phyloP scores from a whole-genome alignment of 2,888 invertebrate species.

The Drosophila seclusa region DNA sequence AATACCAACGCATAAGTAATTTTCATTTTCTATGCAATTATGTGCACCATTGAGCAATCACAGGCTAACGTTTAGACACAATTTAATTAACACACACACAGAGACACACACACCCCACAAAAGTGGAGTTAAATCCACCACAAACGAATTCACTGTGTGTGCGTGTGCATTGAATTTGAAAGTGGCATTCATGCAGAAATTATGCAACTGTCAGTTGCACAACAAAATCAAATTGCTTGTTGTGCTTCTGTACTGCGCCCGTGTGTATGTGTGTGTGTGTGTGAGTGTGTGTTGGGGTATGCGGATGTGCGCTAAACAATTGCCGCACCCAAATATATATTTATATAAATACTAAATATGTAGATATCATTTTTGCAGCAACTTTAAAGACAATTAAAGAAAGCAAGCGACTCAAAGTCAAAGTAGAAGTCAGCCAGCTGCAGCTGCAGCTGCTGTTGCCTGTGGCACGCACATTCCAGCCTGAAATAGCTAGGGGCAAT shows the following conservation, averaged over 20 bases:
- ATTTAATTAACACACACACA: constrained; percentile 71
- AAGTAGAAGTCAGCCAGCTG: constrained; percentile 60
- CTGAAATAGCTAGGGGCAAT: constrained; percentile 66
- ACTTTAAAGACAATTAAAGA: constrained; percentile 49
- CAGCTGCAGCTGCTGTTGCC: constrained; percentile 42
- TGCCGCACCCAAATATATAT: constrained; percentile 34
- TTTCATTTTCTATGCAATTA: constrained; percentile 64
- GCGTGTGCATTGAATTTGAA: constrained; percentile 59
- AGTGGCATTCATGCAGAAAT: constrained; percentile 74
- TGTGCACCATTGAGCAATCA: constrained; percentile 63
- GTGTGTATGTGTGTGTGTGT: constrained; percentile 4
- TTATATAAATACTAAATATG: constrained; percentile 4
- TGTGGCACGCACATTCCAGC: constrained; percentile 56
- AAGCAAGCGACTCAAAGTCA: constrained; percentile 58
- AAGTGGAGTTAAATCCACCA: constrained; percentile 40
- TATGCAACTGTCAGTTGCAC: constrained; percentile 80
- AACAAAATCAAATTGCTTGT: constrained; percentile 70
- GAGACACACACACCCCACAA: constrained; percentile 8
- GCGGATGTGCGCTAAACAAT: constrained; percentile 45
- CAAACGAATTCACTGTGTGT: constrained; percentile 49
- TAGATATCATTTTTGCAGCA: constrained; percentile 18
- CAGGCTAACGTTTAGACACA: constrained; percentile 61
- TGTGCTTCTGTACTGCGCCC: constrained; percentile 3
- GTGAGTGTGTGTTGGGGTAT: neutral
- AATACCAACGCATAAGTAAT: constrained; percentile 26